These are phyloP conservation scores for Antitype chi DNA, from an alignment of 2,888 invertebrate genomes.

Conservation along the genomic window DNA sequence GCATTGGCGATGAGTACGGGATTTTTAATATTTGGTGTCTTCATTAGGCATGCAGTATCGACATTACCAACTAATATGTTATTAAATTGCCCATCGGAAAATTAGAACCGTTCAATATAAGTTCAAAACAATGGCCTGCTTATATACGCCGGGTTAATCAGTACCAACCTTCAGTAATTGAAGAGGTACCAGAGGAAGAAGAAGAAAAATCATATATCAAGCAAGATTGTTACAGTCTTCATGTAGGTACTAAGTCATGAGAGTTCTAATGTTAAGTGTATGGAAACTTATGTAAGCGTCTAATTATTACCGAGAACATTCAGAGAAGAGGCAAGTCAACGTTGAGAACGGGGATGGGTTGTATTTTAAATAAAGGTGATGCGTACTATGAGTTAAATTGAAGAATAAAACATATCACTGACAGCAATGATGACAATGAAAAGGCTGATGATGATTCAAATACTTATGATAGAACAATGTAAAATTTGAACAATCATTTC, in stretches of 20 bases:
- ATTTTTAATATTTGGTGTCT: no score
- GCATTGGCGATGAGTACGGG: no score
- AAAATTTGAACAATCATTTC: not conserved
- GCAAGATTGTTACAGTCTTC: not conserved
- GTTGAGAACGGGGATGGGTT: not conserved
- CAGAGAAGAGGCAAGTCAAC: not conserved
- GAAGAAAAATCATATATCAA: not conserved
- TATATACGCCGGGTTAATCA: no score
- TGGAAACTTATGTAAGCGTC: not conserved
- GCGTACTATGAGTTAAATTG: not conserved
- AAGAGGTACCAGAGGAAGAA: not conserved
- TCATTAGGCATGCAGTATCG: no score
- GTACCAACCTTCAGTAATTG: not conserved
- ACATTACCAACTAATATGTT: no score
- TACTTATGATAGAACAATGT: not conserved
- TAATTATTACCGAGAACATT: slow-evolving; percentile 24
- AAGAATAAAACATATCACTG: not conserved
- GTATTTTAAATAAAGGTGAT: not conserved
- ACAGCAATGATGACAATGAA: not conserved
- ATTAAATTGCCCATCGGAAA: no score
- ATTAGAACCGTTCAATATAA: no score
- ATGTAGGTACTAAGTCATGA: not conserved
- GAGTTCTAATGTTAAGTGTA: not conserved
- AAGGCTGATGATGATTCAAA: not conserved
- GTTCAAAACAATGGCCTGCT: no score